Evolutionary conservation across 2,113 vertebrate genomes (phyloP).

Genomic region (Excalfactoria chinensis): DNA sequence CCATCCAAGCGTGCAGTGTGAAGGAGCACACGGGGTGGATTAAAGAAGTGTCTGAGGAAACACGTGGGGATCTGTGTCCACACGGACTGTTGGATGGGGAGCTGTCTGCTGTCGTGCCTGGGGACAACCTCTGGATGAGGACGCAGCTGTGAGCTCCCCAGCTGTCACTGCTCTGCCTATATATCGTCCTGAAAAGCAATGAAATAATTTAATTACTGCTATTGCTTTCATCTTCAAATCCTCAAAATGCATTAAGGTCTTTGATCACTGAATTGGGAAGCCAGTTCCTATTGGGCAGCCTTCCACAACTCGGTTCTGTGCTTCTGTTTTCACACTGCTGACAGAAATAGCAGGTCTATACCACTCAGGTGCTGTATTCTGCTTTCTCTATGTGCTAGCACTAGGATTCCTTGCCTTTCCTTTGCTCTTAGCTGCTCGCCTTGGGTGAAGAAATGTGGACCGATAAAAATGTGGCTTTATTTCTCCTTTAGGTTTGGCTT

Average conservation of each 20-base stretch:
- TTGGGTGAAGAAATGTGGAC: background rate
- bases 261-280: background rate
- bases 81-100: no score
- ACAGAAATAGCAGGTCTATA: background rate
- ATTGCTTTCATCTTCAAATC: background rate
- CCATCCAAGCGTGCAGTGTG: background rate
- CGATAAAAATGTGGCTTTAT: constrained; percentile 61
- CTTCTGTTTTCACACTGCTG: constrained; percentile 24
- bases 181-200: background rate
- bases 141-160: background rate
- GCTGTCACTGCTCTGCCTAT: background rate
- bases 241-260: background rate
- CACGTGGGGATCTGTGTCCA: no score
- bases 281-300: fast-evolving
- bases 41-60: background rate
- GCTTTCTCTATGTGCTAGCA: background rate
- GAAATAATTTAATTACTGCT: background rate
- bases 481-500: constrained; percentile 66
- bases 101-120: no score
- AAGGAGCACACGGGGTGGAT: background rate
- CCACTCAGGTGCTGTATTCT: background rate
- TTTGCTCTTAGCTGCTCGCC: background rate
- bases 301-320: background rate
- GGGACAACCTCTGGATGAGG: background rate
- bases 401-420: background rate